phyloP scores from a whole-genome alignment of 2,888 invertebrate genomes.

The Coleophora deauratella region DNA sequence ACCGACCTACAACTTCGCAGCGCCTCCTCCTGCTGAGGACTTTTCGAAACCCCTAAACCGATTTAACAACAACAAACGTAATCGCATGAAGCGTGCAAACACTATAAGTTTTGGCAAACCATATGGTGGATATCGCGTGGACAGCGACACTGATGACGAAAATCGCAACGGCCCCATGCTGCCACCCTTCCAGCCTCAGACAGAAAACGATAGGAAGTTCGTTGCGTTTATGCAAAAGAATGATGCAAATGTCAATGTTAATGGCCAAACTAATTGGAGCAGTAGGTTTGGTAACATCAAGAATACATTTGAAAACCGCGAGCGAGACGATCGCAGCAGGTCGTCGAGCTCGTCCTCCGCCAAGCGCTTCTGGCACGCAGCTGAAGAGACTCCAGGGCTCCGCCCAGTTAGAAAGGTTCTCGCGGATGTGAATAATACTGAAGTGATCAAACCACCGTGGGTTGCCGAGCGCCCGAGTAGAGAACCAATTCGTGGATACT shows the following conservation, averaged over 20 bases:
- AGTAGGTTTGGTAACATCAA: slow-evolving; percentile 89
- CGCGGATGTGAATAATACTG: slow-evolving; percentile 38
- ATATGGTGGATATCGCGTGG: slow-evolving; percentile 69
- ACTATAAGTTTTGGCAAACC: slow-evolving; percentile 91
- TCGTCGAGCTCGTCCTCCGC: slow-evolving; percentile 68
- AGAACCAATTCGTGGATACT: slow-evolving; percentile 57
- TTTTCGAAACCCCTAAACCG: slow-evolving; percentile 49
- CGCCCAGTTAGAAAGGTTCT: slow-evolving; percentile 22
- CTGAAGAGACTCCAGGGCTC: slow-evolving; percentile 59
- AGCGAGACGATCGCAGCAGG: slow-evolving; percentile 43
- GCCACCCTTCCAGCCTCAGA: slow-evolving; percentile 84
- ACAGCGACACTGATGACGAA: slow-evolving; percentile 65
- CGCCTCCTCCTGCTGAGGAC: slow-evolving; percentile 45
- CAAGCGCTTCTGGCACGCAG: slow-evolving; percentile 76
- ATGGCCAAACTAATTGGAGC: slow-evolving; percentile 80
- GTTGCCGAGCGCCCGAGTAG: slow-evolving; percentile 34
- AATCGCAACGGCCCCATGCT: slow-evolving; percentile 52
- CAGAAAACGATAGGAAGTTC: slow-evolving; percentile 89
- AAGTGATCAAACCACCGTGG: slow-evolving; percentile 59
- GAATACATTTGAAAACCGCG: slow-evolving; percentile 82
- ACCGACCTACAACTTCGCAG: slow-evolving; percentile 60
- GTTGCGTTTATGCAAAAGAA: slow-evolving; percentile 86
- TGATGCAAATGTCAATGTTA: slow-evolving; percentile 41
- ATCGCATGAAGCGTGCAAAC: slow-evolving; percentile 89
- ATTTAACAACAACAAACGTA: slow-evolving; percentile 77